These are phyloP conservation scores for Ptychochromis oligacanthus DNA, from an alignment of 2,113 vertebrate species.

Conservation along the genomic window DNA sequence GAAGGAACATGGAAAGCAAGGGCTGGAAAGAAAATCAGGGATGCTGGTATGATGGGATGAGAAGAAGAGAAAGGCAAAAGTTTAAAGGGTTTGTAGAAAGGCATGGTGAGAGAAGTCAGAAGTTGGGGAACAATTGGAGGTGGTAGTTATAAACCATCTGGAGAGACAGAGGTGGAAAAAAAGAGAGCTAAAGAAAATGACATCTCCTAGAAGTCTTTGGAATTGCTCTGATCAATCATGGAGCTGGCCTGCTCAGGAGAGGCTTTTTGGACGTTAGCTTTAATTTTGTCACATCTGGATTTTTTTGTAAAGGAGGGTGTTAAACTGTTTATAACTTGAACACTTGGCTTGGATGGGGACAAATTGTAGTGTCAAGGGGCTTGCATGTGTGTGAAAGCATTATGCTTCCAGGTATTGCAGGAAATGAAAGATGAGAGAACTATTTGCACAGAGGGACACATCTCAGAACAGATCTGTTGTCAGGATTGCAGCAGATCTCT, in stretches of 20 bases:
- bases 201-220: constrained; percentile 27
- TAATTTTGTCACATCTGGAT: constrained; percentile 64
- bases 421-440: constrained; percentile 49
- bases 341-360: constrained; percentile 53
- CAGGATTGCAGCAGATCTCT: constrained; percentile 14
- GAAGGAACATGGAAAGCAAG: constrained; percentile 20
- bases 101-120: constrained; percentile 17
- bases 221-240: constrained; percentile 65
- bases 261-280: constrained; percentile 45
- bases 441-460: neutral
- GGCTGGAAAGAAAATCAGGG: constrained; percentile 9
- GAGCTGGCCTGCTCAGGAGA: constrained; percentile 31
- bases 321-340: constrained; percentile 66
- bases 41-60: neutral
- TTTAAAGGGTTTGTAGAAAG: constrained; percentile 21
- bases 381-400: constrained; percentile 2
- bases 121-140: constrained; percentile 14
- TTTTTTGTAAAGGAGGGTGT: constrained; percentile 29
- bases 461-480: constrained; percentile 27
- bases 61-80: constrained; percentile 14
- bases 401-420: constrained; percentile 23
- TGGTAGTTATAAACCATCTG: constrained; percentile 40
- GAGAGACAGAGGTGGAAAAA: constrained; percentile 26
- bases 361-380: constrained; percentile 18
- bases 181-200: constrained; percentile 28